phyloP scores from a whole-genome alignment of 2,113 vertebrate species.

The Pholis gunnellus region DNA sequence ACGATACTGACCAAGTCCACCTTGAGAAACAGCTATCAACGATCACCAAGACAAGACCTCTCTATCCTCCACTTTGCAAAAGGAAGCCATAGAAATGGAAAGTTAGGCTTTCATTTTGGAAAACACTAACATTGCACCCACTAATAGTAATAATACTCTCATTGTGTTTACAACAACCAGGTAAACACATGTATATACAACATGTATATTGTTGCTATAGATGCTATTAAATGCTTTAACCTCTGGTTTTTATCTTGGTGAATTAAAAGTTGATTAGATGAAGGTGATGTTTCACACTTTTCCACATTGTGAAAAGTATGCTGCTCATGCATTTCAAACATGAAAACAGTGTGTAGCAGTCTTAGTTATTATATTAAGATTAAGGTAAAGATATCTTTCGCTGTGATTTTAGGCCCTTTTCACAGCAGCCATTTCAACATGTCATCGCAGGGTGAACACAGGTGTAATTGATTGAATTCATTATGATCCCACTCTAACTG shows the following conservation, averaged over 20 bases:
- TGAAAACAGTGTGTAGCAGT: neutral
- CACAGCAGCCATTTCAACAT: neutral
- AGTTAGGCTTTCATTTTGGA: neutral
- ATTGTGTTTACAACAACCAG: neutral
- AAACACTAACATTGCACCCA: neutral
- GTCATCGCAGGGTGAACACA: neutral
- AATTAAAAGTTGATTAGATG: neutral
- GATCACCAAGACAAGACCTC: neutral
- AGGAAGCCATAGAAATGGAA: neutral
- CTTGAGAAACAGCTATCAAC: neutral
- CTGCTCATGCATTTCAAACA: too few species aligned
- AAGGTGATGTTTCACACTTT: too few species aligned
- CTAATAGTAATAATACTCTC: neutral
- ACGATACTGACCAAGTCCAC: constrained; percentile 2
- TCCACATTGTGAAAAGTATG: neutral
- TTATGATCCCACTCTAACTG: neutral
- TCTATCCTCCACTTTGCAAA: neutral
- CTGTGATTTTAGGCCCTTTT: neutral
- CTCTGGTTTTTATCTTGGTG: neutral
- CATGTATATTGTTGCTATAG: neutral
- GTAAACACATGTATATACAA: neutral
- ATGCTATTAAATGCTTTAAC: neutral
- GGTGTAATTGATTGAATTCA: neutral
- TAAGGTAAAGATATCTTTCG: neutral
- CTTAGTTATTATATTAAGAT: neutral